Evolutionary conservation across 1,140 invertebrate genomes (phyloP).

Genomic region (Pollicipes pollicipes): DNA sequence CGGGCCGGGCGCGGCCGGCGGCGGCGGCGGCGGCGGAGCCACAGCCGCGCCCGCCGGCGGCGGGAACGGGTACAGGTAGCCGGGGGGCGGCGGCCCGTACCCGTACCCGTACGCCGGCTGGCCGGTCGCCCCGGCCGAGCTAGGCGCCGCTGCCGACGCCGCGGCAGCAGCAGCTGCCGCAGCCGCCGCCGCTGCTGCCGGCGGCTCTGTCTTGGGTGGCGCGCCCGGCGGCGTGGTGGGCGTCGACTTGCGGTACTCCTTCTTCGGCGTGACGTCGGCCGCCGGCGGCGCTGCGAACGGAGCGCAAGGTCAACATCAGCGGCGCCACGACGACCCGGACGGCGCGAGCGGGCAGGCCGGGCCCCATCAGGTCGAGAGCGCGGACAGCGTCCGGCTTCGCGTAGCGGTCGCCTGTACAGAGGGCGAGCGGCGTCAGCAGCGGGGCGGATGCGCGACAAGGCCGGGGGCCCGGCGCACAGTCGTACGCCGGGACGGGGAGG

Average conservation of each 20-base stretch:
- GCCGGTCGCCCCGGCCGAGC: not conserved
- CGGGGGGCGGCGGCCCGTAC: not conserved
- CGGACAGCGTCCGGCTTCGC: too few relatives aligned
- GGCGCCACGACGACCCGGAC: too few relatives aligned
- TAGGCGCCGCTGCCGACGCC: too few relatives aligned
- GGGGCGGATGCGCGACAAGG: too few relatives aligned
- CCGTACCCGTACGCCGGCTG: not conserved
- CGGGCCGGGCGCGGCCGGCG: slow-evolving; percentile 7
- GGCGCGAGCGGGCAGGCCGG: too few relatives aligned
- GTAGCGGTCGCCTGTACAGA: too few relatives aligned
- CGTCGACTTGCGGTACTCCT: not conserved
- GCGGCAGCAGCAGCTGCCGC: slow-evolving; percentile 10
- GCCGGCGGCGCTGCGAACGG: not conserved
- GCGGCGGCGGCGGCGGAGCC: not conserved
- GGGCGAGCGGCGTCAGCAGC: too few relatives aligned
- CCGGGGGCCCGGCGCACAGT: too few relatives aligned
- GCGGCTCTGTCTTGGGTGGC: not conserved
- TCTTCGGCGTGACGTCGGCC: not conserved
- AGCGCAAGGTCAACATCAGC: too few relatives aligned
- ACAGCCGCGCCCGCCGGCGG: not conserved
- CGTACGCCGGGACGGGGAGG: too few relatives aligned
- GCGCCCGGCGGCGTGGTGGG: not conserved
- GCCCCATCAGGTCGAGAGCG: too few relatives aligned
- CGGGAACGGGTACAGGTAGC: not conserved
- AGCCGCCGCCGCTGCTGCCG: not conserved